Percentiles rank a stretch among this genome's conserved stretches.
Conservation (phyloP, 2,797 vertebrate species). For the Tolypeutes matacus region DNA sequence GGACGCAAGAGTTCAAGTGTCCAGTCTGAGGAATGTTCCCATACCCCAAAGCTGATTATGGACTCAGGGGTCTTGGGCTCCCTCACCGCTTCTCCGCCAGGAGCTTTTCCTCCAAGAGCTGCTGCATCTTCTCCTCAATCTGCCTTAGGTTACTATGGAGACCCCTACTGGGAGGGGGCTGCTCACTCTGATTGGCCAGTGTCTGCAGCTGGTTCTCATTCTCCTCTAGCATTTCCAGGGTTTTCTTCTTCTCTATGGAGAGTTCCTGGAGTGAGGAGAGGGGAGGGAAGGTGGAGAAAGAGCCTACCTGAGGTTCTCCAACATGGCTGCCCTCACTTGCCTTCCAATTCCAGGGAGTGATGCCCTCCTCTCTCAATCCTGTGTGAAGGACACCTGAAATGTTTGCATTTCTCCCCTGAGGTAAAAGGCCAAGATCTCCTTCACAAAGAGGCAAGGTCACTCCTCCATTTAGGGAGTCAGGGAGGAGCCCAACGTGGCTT, state of each 20-base stretch:
- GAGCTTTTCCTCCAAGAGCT: slow-evolving; percentile 94
- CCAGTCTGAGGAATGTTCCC: background rate
- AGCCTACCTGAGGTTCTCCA: background rate
- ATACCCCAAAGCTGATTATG: background rate
- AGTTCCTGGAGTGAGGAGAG: slow-evolving; percentile 90
- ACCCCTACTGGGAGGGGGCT: slow-evolving; percentile 85
- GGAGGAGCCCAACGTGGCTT: background rate
- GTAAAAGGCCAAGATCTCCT: slow-evolving; percentile 10
- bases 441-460: background rate
- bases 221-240: slow-evolving; percentile 92
- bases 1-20: background rate
- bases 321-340: background rate
- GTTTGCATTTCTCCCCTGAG: background rate
- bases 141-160: slow-evolving; percentile 92
- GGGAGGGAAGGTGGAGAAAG: background rate
- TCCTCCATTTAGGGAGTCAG: background rate
- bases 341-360: background rate
- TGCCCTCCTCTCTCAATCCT: slow-evolving; percentile 4
- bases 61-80: background rate
- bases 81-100: slow-evolving; percentile 94
- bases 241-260: slow-evolving; percentile 95
- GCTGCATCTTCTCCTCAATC: slow-evolving; percentile 96
- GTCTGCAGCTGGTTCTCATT: slow-evolving; percentile 86
- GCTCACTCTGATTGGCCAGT: slow-evolving; percentile 79
- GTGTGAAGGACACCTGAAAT: background rate